Evolutionary conservation across 2,113 vertebrate species (phyloP).

Genomic region (Emberiza fucata): DNA sequence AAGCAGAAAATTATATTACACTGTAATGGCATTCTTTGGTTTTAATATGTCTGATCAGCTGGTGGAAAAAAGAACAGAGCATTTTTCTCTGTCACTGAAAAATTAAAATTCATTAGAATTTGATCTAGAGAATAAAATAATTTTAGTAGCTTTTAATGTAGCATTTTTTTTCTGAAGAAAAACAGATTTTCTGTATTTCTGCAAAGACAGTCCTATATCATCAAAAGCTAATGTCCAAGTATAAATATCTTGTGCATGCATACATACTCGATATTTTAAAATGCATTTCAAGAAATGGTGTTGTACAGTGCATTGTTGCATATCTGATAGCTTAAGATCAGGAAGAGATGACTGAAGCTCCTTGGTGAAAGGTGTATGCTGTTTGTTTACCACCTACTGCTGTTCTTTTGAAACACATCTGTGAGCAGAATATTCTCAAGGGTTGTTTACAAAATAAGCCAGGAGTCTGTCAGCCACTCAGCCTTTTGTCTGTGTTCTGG

Average conservation of each 20-base stretch:
- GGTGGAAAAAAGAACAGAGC: neutral
- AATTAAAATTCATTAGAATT: neutral
- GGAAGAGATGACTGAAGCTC: neutral
- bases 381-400: slow-evolving; percentile 33
- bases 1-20: slow-evolving; percentile 28
- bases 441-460: slow-evolving; percentile 1
- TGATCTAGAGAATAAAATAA: neutral
- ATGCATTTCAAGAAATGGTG: neutral
- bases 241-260: neutral
- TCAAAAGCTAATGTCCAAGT: neutral
- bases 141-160: neutral
- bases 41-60: slow-evolving; percentile 15
- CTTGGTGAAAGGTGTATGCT: neutral
- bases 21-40: neutral
- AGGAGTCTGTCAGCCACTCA: neutral
- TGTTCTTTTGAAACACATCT: slow-evolving; percentile 27
- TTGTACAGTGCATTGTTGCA: neutral
- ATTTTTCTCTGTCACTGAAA: neutral
- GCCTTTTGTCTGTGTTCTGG: neutral
- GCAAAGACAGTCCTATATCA: neutral
- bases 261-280: neutral
- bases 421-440: slow-evolving; percentile 10
- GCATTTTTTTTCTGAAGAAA: neutral
- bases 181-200: neutral
- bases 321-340: neutral